Evolutionary conservation across 2,113 vertebrate genomes (phyloP), one percentile per base, ranked within the genome.

Genomic region (Quiscalus mexicanus): DNA sequence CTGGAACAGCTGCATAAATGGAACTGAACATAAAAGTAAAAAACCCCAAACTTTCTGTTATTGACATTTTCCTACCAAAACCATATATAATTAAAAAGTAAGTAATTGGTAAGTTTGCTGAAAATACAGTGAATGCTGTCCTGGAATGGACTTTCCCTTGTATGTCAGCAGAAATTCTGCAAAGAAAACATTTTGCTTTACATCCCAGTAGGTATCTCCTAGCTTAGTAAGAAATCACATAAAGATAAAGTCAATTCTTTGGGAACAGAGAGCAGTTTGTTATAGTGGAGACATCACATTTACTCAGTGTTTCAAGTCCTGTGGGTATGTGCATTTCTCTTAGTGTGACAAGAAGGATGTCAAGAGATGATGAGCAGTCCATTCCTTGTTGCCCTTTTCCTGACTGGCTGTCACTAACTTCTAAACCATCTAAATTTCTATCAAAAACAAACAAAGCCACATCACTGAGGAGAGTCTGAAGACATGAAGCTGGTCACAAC

Each of bases 131-230:
- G 71, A 75, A 30, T 74, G 52, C 25, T 68, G 35, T 88, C 35
- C 47, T 80, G 68, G 42, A 68, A 83, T 52, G 76, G 63, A 75
- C 88, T 78, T 94, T 81, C 42, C 44, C 30, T 37, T 47, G 22
- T 13, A 88, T 4, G 37, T 84, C 87, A 96, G 87, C 85, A 94
- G 59, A 94, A 96, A 90, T 77, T 74, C 71, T 78, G 79, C 84
- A 88, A 71, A 79, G 33, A 70, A 93, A 91, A 93, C 75, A 70
- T 60, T 90, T 77, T 88, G 68, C 52, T 94, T 90, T 86, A 78
- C 47, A 80, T 95, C 53, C 52, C 60, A 77, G 79, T n/a, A 67
- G 84, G 42, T 55, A 83, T 59, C 63, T 88, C 75, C 59, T 0
- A 4, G 39, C 47, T 88, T 91, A 85, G 64, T 85, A 93, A 55